These are phyloP conservation scores for Drosophila subsilvestris DNA, from an alignment of 2,888 invertebrate species.

Conservation along the genomic window DNA sequence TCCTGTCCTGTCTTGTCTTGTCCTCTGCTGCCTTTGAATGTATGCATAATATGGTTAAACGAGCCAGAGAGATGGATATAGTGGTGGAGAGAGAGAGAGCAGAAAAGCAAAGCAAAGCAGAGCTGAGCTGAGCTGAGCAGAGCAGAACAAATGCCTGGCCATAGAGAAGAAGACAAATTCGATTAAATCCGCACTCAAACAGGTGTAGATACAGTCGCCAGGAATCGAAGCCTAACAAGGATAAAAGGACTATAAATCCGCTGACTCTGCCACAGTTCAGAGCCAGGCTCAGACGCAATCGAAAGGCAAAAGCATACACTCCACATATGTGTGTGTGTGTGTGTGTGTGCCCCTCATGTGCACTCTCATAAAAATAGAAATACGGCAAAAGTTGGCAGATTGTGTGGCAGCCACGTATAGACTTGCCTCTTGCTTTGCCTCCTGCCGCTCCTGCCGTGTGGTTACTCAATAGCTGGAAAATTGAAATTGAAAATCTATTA, in stretches of 20 bases:
- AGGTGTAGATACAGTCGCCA: conserved; percentile 14
- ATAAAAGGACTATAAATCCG: conserved; percentile 42
- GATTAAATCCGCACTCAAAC: conserved; percentile 32
- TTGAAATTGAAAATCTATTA: conserved; percentile 63
- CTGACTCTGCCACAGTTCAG: conserved; percentile 32
- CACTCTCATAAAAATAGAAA: conserved; percentile 28
- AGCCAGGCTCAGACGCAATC: conserved; percentile 36
- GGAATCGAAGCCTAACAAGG: conserved; percentile 12
- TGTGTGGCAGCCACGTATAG: background rate
- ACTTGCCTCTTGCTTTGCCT: conserved; percentile 18
- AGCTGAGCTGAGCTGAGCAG: background rate
- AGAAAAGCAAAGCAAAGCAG: background rate
- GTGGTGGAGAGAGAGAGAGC: background rate
- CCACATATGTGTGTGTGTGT: background rate
- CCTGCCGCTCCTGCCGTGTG: conserved; percentile 29
- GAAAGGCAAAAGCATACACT: conserved; percentile 28
- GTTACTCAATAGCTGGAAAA: conserved; percentile 66
- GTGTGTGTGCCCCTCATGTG: conserved; percentile 7
- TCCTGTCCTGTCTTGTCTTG: background rate
- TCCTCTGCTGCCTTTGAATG: too few relatives aligned
- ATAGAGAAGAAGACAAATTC: conserved; percentile 16
- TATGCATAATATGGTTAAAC: conserved; percentile 23
- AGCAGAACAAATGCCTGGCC: conserved; percentile 17
- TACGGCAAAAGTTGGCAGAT: conserved; percentile 13
- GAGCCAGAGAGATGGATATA: background rate